These are phyloP conservation scores for Scelioninae gen. 2 DNA, from an alignment of 2,888 invertebrate species.

Conservation along the genomic window DNA sequence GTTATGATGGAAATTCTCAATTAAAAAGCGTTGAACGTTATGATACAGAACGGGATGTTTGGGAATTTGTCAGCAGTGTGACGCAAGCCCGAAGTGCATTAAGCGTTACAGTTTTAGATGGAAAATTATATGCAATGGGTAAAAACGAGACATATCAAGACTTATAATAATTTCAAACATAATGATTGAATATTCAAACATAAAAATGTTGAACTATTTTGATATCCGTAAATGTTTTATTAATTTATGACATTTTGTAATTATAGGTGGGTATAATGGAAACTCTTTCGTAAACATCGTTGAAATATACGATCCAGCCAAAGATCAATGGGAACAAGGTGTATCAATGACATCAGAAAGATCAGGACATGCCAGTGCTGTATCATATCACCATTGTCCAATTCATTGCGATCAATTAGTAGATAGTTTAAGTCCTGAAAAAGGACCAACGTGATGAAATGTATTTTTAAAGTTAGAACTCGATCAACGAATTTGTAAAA, in stretches of 20 bases:
- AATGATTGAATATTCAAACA: no score
- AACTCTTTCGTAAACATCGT: conserved; percentile 88
- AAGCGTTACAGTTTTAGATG: conserved; percentile 90
- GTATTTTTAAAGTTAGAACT: neutral
- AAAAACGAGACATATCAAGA: no score
- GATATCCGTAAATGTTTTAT: no score
- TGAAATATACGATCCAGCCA: conserved; percentile 90
- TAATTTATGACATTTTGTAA: neutral
- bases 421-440: conserved; percentile 62
- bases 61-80: conserved; percentile 87
- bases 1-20: conserved; percentile 92
- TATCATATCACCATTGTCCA: conserved; percentile 85
- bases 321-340: conserved; percentile 86
- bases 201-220: no score
- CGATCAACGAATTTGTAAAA: conserved; percentile 2
- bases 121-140: conserved; percentile 92
- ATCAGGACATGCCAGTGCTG: conserved; percentile 94
- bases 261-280: conserved; percentile 92
- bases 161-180: no score
- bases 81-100: conserved; percentile 90
- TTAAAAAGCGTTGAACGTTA: conserved; percentile 90
- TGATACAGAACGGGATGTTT: conserved; percentile 87
- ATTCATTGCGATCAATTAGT: conserved; percentile 74
- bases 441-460: conserved; percentile 65
- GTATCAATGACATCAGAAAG: conserved; percentile 88